These are phyloP conservation scores for Cepaea hortensis DNA, from an alignment of 2,888 invertebrate genomes.

Conservation along the genomic window DNA sequence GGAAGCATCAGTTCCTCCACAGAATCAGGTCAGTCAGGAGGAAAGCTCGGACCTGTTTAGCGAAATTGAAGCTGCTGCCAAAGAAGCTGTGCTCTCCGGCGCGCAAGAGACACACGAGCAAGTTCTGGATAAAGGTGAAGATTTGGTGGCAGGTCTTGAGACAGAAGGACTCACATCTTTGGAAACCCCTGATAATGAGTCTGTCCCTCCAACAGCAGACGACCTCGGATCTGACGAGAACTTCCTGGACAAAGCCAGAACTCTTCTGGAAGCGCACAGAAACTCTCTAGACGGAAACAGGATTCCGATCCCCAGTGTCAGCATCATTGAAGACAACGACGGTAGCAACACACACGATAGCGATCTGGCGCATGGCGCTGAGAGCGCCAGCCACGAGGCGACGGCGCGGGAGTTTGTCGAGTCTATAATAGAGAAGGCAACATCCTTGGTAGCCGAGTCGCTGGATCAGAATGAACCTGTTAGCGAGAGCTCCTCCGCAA, in stretches of 20 bases:
- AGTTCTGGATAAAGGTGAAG: slow-evolving; percentile 16
- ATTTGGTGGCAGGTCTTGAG: not conserved
- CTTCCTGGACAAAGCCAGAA: slow-evolving; percentile 36
- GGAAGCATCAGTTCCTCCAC: not conserved
- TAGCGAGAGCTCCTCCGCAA: slow-evolving; percentile 7
- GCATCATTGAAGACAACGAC: not conserved
- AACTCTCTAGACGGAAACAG: slow-evolving; percentile 35
- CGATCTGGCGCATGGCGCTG: not conserved
- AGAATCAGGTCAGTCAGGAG: not conserved
- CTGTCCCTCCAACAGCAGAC: not conserved
- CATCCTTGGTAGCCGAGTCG: slow-evolving; percentile 26
- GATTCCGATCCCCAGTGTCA: not conserved
- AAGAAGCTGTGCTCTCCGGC: slow-evolving; percentile 12
- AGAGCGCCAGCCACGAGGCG: slow-evolving; percentile 24
- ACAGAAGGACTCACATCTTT: not conserved
- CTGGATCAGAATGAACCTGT: slow-evolving; percentile 2
- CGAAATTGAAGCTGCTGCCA: slow-evolving; percentile 7
- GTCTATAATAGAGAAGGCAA: slow-evolving; percentile 41
- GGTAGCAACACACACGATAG: not conserved
- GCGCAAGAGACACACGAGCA: slow-evolving; percentile 19
- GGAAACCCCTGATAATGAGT: not conserved
- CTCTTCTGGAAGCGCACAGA: slow-evolving; percentile 37
- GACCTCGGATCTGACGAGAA: not conserved
- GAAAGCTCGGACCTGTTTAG: not conserved
- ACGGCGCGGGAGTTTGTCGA: slow-evolving; percentile 39